phyloP scores from a whole-genome alignment of 2,797 vertebrate species.

The Scomberomorus guttatus region DNA sequence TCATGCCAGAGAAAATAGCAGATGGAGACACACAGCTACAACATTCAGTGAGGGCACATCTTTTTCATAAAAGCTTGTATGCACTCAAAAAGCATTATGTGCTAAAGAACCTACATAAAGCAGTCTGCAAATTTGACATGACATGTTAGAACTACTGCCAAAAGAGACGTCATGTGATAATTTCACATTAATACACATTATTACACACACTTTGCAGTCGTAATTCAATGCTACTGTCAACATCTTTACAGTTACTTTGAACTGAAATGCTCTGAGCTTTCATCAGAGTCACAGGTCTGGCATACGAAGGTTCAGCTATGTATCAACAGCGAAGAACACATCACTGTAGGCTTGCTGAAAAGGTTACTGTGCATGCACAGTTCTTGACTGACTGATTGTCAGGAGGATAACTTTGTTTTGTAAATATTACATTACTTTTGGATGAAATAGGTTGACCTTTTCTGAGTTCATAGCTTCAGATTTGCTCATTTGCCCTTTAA shows the following conservation, averaged over 20 bases:
- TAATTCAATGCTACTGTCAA: neutral
- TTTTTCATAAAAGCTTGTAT: neutral
- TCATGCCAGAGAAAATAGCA: conserved; percentile 35
- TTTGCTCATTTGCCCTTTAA: conserved; percentile 23
- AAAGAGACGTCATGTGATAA: neutral
- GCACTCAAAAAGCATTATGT: conserved; percentile 4
- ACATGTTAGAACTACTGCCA: neutral
- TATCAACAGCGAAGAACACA: neutral
- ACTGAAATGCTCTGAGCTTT: neutral
- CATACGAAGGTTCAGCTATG: neutral
- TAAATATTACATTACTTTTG: conserved; percentile 6
- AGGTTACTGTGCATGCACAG: conserved; percentile 18
- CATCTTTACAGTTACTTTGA: neutral
- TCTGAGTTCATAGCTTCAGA: conserved; percentile 11
- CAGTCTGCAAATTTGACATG: conserved; percentile 3
- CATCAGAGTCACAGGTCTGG: neutral
- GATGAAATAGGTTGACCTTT: conserved; percentile 15
- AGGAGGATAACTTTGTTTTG: conserved; percentile 2
- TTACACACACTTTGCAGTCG: neutral
- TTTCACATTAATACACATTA: neutral
- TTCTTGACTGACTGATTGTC: conserved; percentile 15
- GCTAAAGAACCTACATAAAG: neutral
- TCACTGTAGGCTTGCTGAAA: neutral
- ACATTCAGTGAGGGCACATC: neutral
- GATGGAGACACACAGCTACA: conserved; percentile 3